A percentile compares a stretch with the other conserved stretches of the same genome.
These are phyloP conservation scores for Samia ricini DNA, from an alignment of 1,140 invertebrate genomes.

Conservation along the genomic window DNA sequence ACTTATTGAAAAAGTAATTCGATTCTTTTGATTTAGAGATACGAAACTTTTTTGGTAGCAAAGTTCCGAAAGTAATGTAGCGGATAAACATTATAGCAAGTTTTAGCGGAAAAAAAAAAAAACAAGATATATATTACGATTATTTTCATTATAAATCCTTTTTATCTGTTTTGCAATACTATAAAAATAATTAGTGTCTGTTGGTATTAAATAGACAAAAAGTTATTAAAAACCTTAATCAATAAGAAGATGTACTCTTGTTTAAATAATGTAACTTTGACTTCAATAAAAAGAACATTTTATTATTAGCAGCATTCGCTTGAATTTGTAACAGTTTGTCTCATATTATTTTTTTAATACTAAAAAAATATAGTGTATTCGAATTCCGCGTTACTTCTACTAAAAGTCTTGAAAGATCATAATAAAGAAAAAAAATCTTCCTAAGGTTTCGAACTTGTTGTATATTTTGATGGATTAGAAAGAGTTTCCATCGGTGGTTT, in stretches of 20 bases:
- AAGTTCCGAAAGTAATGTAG: not conserved
- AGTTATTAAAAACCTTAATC: no score
- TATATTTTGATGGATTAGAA: conserved; percentile 4
- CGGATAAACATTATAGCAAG: not conserved
- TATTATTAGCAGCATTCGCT: no score
- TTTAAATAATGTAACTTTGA: no score
- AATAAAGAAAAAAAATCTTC: not conserved
- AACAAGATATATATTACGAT: not conserved
- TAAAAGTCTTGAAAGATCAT: not conserved
- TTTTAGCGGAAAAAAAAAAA: not conserved
- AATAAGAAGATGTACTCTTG: no score
- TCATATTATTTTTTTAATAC: no score
- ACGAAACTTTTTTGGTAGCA: not conserved
- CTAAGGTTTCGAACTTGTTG: not conserved
- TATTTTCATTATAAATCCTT: not conserved
- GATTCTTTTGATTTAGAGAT: not conserved
- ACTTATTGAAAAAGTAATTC: not conserved
- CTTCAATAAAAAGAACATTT: no score
- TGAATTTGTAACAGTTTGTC: no score
- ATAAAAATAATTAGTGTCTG: no score
- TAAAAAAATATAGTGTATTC: no score
- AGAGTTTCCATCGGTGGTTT: not conserved
- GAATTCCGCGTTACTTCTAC: not conserved
- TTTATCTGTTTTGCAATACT: not conserved
- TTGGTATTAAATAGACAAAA: no score